phyloP scores from a whole-genome alignment of 2,888 invertebrate species.

The Cordilura impudica region DNA sequence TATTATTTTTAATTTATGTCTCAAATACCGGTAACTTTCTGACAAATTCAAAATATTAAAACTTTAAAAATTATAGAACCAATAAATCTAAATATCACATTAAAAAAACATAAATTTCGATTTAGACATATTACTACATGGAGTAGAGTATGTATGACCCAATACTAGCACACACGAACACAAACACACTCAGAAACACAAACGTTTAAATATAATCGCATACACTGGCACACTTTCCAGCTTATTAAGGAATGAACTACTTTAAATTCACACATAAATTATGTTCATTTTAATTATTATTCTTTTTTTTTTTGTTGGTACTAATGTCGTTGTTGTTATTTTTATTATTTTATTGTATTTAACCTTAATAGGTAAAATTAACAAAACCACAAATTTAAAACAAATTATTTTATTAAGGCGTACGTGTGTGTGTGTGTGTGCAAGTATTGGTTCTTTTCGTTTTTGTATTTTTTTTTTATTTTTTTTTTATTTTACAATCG shows the following conservation, averaged over 20 bases:
- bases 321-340: not conserved
- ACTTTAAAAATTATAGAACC: slow-evolving; percentile 5
- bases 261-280: slow-evolving; percentile 50
- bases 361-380: slow-evolving; percentile 38
- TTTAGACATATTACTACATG: slow-evolving; percentile 19
- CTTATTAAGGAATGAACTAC: slow-evolving; percentile 19
- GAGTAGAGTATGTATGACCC: slow-evolving; percentile 5
- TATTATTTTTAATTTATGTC: no score
- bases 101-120: slow-evolving; percentile 46
- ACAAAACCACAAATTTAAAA: slow-evolving; percentile 50
- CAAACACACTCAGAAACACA: not conserved
- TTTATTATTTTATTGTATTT: not conserved
- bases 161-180: slow-evolving; percentile 4
- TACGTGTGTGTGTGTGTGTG: not conserved
- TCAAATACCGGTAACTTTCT: no score
- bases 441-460: not conserved
- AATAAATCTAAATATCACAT: slow-evolving; percentile 53
- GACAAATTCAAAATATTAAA: not conserved
- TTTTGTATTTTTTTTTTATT: not conserved
- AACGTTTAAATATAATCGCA: not conserved
- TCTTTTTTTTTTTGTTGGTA: slow-evolving; percentile 2
- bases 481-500: not conserved
- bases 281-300: slow-evolving; percentile 5
- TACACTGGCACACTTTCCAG: slow-evolving; percentile 1
- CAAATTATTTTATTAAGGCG: slow-evolving; percentile 28